These are phyloP conservation scores for Halcyon smyrnensis DNA, from an alignment of 2,797 vertebrate genomes.

Conservation along the genomic window DNA sequence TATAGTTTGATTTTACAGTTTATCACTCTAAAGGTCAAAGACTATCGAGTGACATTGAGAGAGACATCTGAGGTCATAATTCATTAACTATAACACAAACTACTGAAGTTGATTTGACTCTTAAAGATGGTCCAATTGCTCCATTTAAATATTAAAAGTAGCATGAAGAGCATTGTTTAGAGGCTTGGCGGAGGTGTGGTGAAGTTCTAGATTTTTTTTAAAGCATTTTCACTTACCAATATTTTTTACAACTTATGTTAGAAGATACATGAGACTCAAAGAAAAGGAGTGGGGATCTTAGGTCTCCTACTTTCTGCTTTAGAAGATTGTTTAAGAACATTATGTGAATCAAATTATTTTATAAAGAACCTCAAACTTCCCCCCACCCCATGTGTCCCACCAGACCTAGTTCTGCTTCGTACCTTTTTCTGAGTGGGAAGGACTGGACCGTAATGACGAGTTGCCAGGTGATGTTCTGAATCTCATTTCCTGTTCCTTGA, in stretches of 20 bases:
- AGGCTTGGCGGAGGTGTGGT: background rate
- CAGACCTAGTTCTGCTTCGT: background rate
- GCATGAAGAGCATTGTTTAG: background rate
- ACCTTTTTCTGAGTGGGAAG: background rate
- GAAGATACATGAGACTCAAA: background rate
- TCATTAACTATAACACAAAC: background rate
- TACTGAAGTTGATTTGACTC: background rate
- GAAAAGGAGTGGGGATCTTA: background rate
- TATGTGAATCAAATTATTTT: background rate
- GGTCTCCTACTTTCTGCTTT: too few relatives aligned
- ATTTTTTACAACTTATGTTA: background rate
- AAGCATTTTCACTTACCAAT: background rate
- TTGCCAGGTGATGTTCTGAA: background rate
- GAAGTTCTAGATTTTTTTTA: background rate
- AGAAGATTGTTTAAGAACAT: background rate
- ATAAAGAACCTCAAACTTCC: background rate
- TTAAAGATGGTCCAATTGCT: background rate
- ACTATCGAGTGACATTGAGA: background rate
- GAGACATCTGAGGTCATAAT: background rate
- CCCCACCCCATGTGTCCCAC: rapidly evolving
- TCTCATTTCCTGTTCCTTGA: background rate
- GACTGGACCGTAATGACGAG: rapidly evolving
- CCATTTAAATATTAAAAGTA: background rate
- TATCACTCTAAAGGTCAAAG: background rate
- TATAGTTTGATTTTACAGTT: background rate